These are phyloP conservation scores for Hipposideros larvatus DNA, from an alignment of 2,797 vertebrate species.

Conservation along the genomic window DNA sequence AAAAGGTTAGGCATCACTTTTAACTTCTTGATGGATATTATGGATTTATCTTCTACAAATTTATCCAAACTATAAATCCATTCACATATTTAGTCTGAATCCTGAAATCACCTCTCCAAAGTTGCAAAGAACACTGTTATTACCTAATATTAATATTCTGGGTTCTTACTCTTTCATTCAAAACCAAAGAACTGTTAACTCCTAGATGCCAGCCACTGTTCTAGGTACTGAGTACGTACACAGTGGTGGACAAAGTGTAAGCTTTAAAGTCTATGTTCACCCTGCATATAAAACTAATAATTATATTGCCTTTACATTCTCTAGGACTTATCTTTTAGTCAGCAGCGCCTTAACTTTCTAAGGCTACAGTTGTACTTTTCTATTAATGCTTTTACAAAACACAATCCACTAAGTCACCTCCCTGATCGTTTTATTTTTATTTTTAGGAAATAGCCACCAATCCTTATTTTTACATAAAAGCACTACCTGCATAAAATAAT, in stretches of 20 bases:
- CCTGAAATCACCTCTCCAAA: slow-evolving; percentile 1
- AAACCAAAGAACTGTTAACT: slow-evolving; percentile 2
- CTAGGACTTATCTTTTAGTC: neutral
- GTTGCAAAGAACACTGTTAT: slow-evolving; percentile 1
- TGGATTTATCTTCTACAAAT: neutral
- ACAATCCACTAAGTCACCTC: neutral
- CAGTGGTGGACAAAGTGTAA: neutral
- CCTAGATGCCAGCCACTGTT: neutral
- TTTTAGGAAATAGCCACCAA: neutral
- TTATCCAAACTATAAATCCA: neutral
- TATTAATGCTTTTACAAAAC: neutral
- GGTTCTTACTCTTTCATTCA: neutral
- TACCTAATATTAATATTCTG: neutral
- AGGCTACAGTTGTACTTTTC: neutral
- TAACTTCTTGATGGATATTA: neutral
- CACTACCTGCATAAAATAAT: neutral
- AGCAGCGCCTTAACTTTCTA: slow-evolving; percentile 1
- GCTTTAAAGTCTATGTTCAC: neutral
- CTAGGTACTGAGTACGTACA: neutral
- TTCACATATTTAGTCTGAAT: neutral
- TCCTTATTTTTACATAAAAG: neutral
- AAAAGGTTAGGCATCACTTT: neutral
- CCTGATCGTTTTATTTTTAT: neutral
- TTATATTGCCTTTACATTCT: neutral
- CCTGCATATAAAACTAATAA: neutral